phyloP scores from a whole-genome alignment of 2,888 invertebrate genomes.

The Sarcophaga caerulescens region DNA sequence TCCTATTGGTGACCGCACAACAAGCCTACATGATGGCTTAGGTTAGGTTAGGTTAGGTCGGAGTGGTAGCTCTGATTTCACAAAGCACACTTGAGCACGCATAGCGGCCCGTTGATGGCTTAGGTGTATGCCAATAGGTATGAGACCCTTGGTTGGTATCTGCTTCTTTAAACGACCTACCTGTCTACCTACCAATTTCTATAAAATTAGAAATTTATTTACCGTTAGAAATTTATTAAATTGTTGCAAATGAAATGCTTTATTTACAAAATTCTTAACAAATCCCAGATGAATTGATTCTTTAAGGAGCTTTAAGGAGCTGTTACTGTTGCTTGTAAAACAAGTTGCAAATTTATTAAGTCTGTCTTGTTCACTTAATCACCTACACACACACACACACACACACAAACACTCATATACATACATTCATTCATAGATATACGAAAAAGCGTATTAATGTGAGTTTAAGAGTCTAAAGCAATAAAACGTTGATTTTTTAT shows the following conservation, averaged over 20 bases:
- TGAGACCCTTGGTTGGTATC: too few species aligned
- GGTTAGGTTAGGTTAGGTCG: too few species aligned
- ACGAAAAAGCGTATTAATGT: background rate
- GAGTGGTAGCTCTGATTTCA: too few species aligned
- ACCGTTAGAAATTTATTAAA: too few species aligned
- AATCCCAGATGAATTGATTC: conserved; percentile 39
- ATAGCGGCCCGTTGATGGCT: too few species aligned
- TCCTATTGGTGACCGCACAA: too few species aligned
- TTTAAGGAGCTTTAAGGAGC: conserved; percentile 10
- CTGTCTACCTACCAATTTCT: too few species aligned
- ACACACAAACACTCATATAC: background rate
- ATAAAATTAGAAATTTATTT: too few species aligned
- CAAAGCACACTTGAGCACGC: too few species aligned
- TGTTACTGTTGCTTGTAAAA: conserved; percentile 24
- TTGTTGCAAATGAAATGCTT: background rate
- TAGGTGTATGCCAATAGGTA: too few species aligned
- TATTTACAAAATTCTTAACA: background rate
- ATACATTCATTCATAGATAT: background rate
- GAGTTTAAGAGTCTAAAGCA: background rate
- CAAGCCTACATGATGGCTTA: too few species aligned
- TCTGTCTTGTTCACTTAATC: conserved; percentile 42
- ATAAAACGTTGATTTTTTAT: background rate
- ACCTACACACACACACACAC: background rate
- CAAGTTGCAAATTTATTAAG: conserved; percentile 61
- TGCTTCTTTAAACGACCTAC: too few species aligned